Base-by-base conservation (phyloP, 2,113 vertebrate genomes). In the Abramis brama region DNA sequence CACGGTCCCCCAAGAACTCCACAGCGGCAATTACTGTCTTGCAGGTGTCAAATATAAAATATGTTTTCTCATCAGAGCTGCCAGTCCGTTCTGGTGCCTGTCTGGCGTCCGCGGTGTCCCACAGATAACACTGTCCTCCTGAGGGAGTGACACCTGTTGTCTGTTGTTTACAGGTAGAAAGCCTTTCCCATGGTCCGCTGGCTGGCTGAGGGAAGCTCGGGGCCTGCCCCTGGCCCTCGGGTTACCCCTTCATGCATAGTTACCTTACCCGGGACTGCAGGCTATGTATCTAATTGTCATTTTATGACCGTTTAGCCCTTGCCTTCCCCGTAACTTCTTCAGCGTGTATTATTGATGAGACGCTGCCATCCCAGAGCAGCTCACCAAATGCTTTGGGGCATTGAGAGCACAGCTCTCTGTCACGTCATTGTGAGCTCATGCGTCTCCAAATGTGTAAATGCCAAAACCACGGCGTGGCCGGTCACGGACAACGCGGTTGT, bases 221-320 rank as follows among this genome's bases (percentile, higher is more conserved):
- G 59, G 79, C 55, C 59, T 66, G 79, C 79, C 39, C 47, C 60
- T 52, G 70, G 50, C 71, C 59, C 33, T 75, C 21, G 23, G 81
- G 81, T 73, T 43, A 73, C 66, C 68, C 68, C 68, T 83, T 83
- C 50, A 83, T 83, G 68, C 66, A 83, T 73, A 83, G 81, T 83
- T 83, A 73, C 68, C 50, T 83, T 64, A 79, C 45, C 21, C 4
- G 7, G 43, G 27, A 55, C 81, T 68, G 82, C 57, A 73, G 75
- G 82, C 62, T 83, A 60, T 71, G 50, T 55, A 73, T 68, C 45
- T 84, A 87, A 84, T 84, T 84, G 76, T 50, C 25, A 3, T 84
- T 79, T 83, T 78, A 77, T 87, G 59, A 57, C 55, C 80, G n/a
- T 68, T 79, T 55, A 75, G 86, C 75, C 82, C 76, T 83, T 66